phyloP scores from a whole-genome alignment of 2,113 vertebrate genomes.

The Indicator maculatus region DNA sequence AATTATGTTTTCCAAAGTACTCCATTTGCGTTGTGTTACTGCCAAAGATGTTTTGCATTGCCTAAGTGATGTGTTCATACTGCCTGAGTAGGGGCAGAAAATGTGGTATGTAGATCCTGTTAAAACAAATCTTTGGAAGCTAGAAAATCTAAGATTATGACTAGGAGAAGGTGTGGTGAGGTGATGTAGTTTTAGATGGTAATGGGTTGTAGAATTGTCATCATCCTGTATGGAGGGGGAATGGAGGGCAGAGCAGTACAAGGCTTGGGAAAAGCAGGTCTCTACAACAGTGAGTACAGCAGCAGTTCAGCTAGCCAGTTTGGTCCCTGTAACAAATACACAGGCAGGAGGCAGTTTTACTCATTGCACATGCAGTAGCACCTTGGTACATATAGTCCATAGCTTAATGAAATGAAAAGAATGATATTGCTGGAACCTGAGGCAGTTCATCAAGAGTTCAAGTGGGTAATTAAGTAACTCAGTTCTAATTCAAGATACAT shows the following conservation, averaged over 20 bases:
- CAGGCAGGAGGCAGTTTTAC: not conserved
- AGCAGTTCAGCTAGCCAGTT: not conserved
- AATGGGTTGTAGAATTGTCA: not conserved
- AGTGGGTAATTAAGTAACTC: not conserved
- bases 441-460: not conserved
- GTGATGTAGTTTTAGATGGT: not conserved
- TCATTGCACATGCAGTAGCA: not conserved
- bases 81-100: not conserved
- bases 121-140: not conserved
- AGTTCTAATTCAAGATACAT: not conserved
- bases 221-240: not conserved
- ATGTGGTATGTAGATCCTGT: not conserved
- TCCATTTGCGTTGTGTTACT: not conserved
- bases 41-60: not conserved
- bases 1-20: constrained; percentile 46
- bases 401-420: not conserved
- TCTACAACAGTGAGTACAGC: not conserved
- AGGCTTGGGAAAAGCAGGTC: not conserved
- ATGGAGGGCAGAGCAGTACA: not conserved
- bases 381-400: not conserved
- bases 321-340: not conserved
- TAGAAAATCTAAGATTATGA: not conserved
- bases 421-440: not conserved
- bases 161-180: not conserved
- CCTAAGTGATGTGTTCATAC: not conserved